phyloP scores from a whole-genome alignment of 2,113 vertebrate species.

The Aphyosemion australe region DNA sequence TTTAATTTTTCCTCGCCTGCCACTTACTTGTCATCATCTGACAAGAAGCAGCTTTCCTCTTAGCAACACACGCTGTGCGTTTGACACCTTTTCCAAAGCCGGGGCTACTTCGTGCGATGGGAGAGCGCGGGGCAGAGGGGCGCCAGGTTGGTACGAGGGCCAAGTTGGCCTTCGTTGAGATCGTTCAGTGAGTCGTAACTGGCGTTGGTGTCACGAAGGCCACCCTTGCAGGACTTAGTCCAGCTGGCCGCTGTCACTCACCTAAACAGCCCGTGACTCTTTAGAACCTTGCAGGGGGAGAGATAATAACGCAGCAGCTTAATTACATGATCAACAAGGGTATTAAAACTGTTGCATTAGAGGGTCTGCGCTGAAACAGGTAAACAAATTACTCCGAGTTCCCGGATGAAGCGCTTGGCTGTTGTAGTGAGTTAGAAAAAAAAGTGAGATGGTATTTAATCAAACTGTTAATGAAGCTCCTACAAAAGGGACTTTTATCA shows the following conservation, averaged over 20 bases:
- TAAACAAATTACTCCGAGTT: constrained; percentile 53
- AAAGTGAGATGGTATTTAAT: constrained; percentile 39
- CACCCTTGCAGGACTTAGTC: constrained; percentile 51
- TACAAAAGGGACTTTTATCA: constrained; percentile 40
- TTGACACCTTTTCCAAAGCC: constrained; percentile 46
- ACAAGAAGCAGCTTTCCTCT: constrained; percentile 64
- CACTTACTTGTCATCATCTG: constrained; percentile 74
- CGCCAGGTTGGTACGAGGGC: constrained; percentile 31
- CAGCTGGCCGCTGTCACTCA: constrained; percentile 71
- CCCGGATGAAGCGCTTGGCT: constrained; percentile 8
- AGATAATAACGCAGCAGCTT: constrained; percentile 46
- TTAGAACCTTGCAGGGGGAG: constrained; percentile 29
- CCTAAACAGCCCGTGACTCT: constrained; percentile 42
- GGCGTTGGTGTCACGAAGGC: constrained; percentile 62
- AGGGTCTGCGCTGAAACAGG: constrained; percentile 49
- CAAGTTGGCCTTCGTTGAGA: constrained; percentile 61
- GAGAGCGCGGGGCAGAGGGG: constrained; percentile 37
- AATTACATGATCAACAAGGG: constrained; percentile 39
- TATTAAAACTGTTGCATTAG: constrained; percentile 48
- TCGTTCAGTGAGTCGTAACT: constrained; percentile 64
- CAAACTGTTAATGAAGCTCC: constrained; percentile 45
- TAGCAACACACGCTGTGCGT: constrained; percentile 43
- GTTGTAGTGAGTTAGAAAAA: too few relatives aligned
- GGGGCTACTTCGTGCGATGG: constrained; percentile 21
- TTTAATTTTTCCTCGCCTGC: constrained; percentile 59